These are phyloP conservation scores for Pachycephus smyrnensis DNA, from an alignment of 2,888 invertebrate genomes.

Conservation along the genomic window DNA sequence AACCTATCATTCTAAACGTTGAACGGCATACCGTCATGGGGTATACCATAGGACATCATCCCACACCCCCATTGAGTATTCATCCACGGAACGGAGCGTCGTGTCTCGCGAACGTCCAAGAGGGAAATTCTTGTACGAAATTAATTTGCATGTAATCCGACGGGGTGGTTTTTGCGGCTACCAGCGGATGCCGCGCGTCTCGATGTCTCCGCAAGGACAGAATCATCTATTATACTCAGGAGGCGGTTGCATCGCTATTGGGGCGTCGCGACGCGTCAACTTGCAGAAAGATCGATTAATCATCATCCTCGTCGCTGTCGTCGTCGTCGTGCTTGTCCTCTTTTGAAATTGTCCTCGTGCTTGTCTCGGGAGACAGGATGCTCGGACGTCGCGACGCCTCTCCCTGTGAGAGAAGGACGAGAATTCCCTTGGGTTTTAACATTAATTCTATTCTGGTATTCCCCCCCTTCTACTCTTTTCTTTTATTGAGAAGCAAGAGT, in stretches of 20 bases:
- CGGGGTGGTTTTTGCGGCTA: neutral
- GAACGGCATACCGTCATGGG: too few species aligned
- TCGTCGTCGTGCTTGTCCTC: neutral
- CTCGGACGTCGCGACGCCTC: neutral
- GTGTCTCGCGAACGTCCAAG: neutral
- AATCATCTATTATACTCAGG: neutral
- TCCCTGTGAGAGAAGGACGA: neutral
- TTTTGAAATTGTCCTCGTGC: neutral
- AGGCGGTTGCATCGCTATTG: neutral
- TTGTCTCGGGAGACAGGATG: neutral
- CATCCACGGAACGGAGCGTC: too few species aligned
- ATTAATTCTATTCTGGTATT: conserved; percentile 3
- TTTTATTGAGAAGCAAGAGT: conserved; percentile 5
- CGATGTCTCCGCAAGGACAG: neutral
- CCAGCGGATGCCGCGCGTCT: neutral
- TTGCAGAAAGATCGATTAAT: neutral
- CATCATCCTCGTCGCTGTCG: neutral
- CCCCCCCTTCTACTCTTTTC: neutral
- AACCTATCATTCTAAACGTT: neutral
- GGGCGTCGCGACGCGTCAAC: neutral
- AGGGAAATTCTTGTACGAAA: neutral
- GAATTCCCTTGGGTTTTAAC: conserved; percentile 2
- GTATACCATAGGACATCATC: neutral
- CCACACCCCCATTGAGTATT: too few species aligned
- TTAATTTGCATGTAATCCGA: neutral